Percentiles rank a stretch among this genome's conserved stretches.
Conservation (phyloP, 2,113 vertebrate species). For the Amphilophus citrinellus region DNA sequence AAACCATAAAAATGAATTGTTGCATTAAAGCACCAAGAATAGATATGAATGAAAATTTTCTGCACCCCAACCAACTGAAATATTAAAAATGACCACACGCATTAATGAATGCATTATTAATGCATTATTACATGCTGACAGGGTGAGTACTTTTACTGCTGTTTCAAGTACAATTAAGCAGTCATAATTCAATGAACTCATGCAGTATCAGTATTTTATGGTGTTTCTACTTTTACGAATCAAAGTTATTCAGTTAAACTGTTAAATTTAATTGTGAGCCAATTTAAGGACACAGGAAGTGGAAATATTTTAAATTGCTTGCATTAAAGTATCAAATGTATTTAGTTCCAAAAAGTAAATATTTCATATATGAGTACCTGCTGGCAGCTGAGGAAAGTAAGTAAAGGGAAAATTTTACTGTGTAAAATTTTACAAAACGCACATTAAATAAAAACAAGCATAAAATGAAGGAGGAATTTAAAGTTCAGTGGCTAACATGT, state of each 20-base stretch:
- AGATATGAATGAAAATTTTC: rapidly evolving
- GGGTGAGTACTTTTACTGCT: neutral
- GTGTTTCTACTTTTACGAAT: neutral
- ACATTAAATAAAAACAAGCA: neutral
- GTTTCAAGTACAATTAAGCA: neutral
- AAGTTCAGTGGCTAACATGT: neutral
- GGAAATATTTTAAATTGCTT: neutral
- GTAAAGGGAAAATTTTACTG: neutral
- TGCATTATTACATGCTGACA: neutral
- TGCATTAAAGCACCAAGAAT: neutral
- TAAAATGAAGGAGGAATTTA: neutral
- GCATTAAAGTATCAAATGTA: neutral
- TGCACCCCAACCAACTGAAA: neutral
- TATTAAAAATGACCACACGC: neutral
- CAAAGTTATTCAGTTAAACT: neutral
- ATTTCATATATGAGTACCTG: neutral
- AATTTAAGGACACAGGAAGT: neutral
- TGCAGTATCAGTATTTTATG: neutral
- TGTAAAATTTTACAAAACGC: neutral
- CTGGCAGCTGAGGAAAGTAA: neutral
- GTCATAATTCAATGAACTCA: neutral
- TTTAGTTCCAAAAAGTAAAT: neutral
- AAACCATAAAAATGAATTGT: neutral
- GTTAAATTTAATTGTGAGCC: neutral
- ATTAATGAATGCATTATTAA: neutral